Conservation (phyloP, 2,888 invertebrate genomes). For the Lasius fuliginosus region DNA sequence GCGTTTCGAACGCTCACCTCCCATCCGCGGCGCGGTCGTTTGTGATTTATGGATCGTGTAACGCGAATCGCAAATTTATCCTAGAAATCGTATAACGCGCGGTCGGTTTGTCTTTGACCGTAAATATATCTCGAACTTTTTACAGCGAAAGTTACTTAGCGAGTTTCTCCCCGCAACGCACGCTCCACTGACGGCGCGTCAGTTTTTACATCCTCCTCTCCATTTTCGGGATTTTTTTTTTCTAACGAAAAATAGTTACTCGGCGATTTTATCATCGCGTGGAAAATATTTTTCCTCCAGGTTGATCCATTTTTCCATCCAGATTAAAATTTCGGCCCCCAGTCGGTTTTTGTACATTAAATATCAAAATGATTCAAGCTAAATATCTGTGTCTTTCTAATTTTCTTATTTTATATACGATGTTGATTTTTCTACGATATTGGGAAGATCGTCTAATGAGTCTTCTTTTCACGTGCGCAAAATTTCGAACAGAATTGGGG, state of each 20-base stretch:
- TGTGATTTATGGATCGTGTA: constrained; percentile 49
- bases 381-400: neutral
- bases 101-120: neutral
- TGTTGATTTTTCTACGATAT: neutral
- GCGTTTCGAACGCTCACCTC: constrained; percentile 28
- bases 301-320: neutral
- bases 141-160: neutral
- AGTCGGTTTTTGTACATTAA: neutral
- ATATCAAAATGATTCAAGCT: neutral
- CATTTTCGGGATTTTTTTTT: neutral
- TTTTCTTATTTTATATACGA: neutral
- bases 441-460: neutral
- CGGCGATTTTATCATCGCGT: neutral
- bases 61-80: constrained; percentile 50
- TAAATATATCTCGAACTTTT: constrained; percentile 20
- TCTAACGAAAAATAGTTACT: neutral
- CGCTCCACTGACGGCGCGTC: neutral
- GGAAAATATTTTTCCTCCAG: neutral
- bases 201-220: constrained; percentile 9
- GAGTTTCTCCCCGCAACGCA: neutral
- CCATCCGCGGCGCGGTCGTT: constrained; percentile 16
- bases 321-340: neutral
- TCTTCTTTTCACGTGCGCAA: neutral
- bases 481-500: neutral
- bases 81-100: neutral